Base-by-base conservation (phyloP, 1,140 invertebrate genomes). In the Leptopilina clavipes region DNA sequence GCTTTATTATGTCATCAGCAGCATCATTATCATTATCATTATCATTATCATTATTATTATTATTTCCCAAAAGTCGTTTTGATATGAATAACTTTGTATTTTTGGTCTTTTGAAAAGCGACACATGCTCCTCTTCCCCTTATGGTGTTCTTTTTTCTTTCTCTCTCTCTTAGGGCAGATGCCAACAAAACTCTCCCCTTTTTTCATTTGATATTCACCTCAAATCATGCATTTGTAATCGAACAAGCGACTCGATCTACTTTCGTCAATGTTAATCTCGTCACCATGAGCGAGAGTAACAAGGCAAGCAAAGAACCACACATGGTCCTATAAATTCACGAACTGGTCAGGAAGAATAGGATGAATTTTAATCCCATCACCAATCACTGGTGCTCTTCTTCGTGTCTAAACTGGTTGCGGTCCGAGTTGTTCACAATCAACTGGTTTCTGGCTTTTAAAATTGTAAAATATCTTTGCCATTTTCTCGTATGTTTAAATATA, bases 161-260 rank as follows among this genome's bases (percentile, higher is more conserved):
- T 83, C 77, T n/a, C n/a, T n/a, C n/a, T n/a, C n/a, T n/a, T 75
- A 76, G 78, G 79, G 73, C 82, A 86, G 81, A 86, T 85, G 82
- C 81, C 84, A 43, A 74, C 78, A 78, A 9, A 6, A 40, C 6
- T 40, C 3, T 6, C 8, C 72, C 76, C 75, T 76, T 56, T 70
- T 79, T 65, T 79, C 84, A 86, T 85, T 89, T 86, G 86, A 87
- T 85, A 88, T 89, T 87, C 87, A 86, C 82, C 85, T 87, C 85
- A 85, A 86, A 88, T 86, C 84, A 84, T 87, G 83, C 86, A 89
- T 89, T 88, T 89, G 87, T 88, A 87, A 89, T 88, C 82, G 83
- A 75, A 81, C 79, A 83, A 83, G 78, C 83, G 80, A 84, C 82
- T 83, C 82, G 81, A 87, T 86, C 84, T 80, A 85, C 83, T 87